These are phyloP conservation scores for Elgaria multicarinata DNA, from an alignment of 2,113 vertebrate species.

Conservation along the genomic window DNA sequence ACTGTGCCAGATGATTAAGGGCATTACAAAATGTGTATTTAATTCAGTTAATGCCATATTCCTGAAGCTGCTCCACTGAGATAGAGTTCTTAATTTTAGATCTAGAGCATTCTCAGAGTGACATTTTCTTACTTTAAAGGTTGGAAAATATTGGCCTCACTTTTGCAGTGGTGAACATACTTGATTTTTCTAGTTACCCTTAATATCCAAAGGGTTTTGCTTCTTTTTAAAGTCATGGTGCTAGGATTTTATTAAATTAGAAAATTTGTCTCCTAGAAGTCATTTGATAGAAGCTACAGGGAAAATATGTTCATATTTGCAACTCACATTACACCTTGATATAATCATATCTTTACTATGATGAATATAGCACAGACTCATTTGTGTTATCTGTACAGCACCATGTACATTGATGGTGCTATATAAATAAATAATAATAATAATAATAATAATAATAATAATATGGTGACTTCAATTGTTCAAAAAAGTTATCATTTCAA, in stretches of 20 bases:
- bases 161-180: not conserved
- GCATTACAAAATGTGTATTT: slow-evolving; percentile 15
- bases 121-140: not conserved
- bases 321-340: not conserved
- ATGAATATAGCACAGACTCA: not conserved
- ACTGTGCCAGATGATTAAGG: slow-evolving; percentile 39
- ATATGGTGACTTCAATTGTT: not conserved
- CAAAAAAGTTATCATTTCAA: not conserved
- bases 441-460: no score
- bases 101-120: not conserved
- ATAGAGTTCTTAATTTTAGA: not conserved
- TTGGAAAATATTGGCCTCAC: not conserved
- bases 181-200: slow-evolving; percentile 9
- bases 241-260: not conserved
- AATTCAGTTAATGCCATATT: not conserved
- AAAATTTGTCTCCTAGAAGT: not conserved
- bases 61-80: slow-evolving; percentile 10
- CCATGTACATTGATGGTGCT: no score
- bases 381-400: no score
- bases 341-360: not conserved
- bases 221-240: not conserved
- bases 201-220: not conserved
- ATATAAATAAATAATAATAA: no score
- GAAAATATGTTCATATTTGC: not conserved
- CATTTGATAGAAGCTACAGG: not conserved